Conservation (phyloP, 1,140 invertebrate genomes). For the Belonocnema kinseyi region DNA sequence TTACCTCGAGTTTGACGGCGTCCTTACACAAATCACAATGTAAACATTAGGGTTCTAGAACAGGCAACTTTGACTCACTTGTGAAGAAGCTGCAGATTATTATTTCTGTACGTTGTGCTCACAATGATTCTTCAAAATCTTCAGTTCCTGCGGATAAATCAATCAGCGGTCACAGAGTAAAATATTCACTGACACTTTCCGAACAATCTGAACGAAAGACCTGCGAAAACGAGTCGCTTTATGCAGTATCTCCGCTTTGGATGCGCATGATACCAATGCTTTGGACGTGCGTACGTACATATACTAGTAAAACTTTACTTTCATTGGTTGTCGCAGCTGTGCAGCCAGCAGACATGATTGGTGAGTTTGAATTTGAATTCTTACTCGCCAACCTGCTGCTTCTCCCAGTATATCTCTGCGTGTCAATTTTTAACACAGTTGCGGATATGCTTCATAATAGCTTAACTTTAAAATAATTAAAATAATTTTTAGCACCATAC, state of each 20-base stretch:
- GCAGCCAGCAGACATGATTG: background rate
- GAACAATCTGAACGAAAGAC: background rate
- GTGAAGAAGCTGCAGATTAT: background rate
- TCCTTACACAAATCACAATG: background rate
- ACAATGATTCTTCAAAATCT: too few species aligned
- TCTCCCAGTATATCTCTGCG: too few species aligned
- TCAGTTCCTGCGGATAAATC: too few species aligned
- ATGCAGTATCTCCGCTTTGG: background rate
- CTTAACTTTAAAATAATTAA: too few species aligned
- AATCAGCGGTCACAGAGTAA: background rate
- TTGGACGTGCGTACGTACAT: background rate
- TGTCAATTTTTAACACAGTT: too few species aligned
- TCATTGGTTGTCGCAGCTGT: background rate
- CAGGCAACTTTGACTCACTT: background rate
- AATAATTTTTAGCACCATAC: too few species aligned
- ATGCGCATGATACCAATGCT: background rate
- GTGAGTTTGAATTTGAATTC: slow-evolving; percentile 1
- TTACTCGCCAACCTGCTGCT: background rate
- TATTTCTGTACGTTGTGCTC: background rate
- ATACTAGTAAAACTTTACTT: background rate
- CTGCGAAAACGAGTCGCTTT: background rate
- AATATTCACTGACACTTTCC: slow-evolving; percentile 5
- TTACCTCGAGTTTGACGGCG: background rate
- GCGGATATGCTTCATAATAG: too few species aligned
- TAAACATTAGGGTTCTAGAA: background rate